Percentiles rank a stretch among this genome's conserved stretches.
Conservation (phyloP, 1,140 invertebrate species). For the Drosophila oshimai region DNA sequence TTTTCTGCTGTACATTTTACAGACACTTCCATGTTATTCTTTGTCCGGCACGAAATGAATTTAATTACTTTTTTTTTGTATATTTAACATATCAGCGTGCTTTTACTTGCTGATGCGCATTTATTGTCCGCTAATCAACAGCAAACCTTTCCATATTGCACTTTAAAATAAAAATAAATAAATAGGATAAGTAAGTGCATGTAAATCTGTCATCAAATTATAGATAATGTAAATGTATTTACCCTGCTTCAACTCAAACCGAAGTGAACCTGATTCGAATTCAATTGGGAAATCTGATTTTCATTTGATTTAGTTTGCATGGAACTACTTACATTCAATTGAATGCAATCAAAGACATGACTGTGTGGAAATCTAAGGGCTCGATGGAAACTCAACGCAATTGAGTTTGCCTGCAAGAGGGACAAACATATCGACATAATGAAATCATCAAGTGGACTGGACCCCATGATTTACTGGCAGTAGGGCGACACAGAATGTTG, state of each 20-base stretch:
- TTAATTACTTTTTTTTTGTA: slow-evolving; percentile 53
- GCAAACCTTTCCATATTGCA: not conserved
- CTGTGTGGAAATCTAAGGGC: not conserved
- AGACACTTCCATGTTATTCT: slow-evolving; percentile 52
- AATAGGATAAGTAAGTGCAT: not conserved
- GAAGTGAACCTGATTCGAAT: slow-evolving; percentile 16
- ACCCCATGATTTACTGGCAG: not conserved
- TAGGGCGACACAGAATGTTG: not conserved
- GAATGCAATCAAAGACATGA: slow-evolving; percentile 47
- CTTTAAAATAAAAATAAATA: not conserved
- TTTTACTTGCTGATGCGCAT: slow-evolving; percentile 37
- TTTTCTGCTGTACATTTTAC: slow-evolving; percentile 44
- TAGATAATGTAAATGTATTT: not conserved
- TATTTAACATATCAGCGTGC: slow-evolving; percentile 27
- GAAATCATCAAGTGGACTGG: not conserved
- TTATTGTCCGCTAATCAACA: slow-evolving; percentile 41
- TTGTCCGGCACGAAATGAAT: slow-evolving; percentile 56
- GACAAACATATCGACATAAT: not conserved
- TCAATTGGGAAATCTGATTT: slow-evolving; percentile 49
- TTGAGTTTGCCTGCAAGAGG: not conserved
- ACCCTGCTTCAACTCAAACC: not conserved
- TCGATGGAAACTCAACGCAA: slow-evolving; percentile 18
- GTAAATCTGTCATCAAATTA: not conserved
- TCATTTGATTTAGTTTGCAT: slow-evolving; percentile 46
- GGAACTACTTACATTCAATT: slow-evolving; percentile 55